A percentile compares a stretch with the other conserved stretches of the same genome.
phyloP scores from a whole-genome alignment of 2,797 vertebrate genomes.

The Delichon dasypus region DNA sequence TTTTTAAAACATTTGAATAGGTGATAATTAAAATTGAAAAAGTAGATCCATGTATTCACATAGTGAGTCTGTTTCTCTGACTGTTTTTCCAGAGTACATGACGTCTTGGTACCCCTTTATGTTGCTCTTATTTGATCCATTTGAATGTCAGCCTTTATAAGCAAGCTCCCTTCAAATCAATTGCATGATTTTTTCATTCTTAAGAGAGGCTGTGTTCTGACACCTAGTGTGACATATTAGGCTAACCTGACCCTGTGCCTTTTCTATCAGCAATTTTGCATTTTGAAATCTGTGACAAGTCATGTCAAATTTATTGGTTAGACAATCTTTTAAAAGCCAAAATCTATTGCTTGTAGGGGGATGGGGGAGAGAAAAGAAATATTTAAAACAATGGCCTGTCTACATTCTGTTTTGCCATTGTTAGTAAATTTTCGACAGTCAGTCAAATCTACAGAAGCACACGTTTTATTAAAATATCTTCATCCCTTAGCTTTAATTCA shows the following conservation, averaged over 20 bases:
- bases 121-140: neutral
- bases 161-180: neutral
- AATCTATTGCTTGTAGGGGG: neutral
- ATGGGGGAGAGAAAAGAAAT: neutral
- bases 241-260: neutral
- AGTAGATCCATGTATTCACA: neutral
- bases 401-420: neutral
- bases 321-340: neutral
- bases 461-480: neutral
- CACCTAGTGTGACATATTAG: neutral
- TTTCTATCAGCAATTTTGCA: neutral
- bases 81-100: neutral
- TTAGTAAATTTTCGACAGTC: neutral
- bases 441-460: neutral
- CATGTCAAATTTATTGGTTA: neutral
- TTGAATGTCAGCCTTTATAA: neutral
- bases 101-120: neutral
- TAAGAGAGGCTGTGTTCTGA: neutral
- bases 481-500: neutral
- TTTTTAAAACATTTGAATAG: neutral
- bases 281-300: neutral
- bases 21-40: neutral
- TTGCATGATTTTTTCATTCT: neutral
- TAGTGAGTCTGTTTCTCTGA: neutral
- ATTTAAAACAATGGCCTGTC: neutral